Conservation (phyloP, 2,797 vertebrate species). For the Orestias chungarensis region DNA sequence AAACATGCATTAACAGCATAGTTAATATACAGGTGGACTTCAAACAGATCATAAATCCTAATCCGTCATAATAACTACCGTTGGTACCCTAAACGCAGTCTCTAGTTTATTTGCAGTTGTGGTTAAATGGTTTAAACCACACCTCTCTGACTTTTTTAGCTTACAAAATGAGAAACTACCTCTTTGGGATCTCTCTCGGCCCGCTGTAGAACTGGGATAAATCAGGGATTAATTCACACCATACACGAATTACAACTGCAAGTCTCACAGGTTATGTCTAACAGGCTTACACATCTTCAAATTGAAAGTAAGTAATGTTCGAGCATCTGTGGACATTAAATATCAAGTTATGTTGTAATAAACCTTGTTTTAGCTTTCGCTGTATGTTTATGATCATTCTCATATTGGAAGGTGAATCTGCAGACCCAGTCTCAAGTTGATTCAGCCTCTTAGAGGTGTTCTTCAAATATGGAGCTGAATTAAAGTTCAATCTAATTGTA, state of each 20-base stretch:
- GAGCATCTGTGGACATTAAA: too few relatives aligned
- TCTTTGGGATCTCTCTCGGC: neutral
- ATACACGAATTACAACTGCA: neutral
- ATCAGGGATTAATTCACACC: neutral
- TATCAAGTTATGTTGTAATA: too few relatives aligned
- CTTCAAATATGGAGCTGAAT: neutral
- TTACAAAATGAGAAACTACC: neutral
- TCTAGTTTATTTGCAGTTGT: neutral
- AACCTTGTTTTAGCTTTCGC: neutral
- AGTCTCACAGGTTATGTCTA: too few relatives aligned
- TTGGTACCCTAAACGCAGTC: neutral
- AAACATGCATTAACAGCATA: slow-evolving; percentile 3
- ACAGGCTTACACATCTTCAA: too few relatives aligned
- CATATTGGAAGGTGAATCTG: neutral
- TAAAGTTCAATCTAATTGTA: neutral
- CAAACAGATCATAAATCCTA: neutral
- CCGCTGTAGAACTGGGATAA: neutral
- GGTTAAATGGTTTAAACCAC: neutral
- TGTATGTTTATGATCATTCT: neutral
- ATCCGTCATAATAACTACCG: too few relatives aligned
- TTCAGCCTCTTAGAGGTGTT: neutral
- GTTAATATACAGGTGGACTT: neutral
- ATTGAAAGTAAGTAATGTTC: too few relatives aligned
- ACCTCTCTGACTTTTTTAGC: too few relatives aligned
- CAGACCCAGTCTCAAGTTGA: neutral